A percentile compares a stretch with the other conserved stretches of the same genome.
Conservation (phyloP, 2,797 vertebrate species). For the Sebastes goodei region DNA sequence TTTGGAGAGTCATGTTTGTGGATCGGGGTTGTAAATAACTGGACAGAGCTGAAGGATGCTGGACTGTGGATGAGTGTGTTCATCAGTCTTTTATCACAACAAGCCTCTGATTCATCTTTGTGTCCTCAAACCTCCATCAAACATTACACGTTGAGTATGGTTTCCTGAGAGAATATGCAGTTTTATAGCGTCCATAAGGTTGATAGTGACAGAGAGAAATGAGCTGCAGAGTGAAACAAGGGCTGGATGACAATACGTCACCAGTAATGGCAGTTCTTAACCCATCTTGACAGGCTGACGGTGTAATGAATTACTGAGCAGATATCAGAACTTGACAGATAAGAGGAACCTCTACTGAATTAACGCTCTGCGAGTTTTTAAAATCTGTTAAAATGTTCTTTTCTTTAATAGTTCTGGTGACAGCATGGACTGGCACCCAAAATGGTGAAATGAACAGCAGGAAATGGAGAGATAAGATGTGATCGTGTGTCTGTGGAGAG, state of each 20-base stretch:
- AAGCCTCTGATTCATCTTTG: not conserved
- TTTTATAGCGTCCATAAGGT: slow-evolving; percentile 43
- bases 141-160: slow-evolving; percentile 8
- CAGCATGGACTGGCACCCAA: not conserved
- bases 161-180: slow-evolving; percentile 15
- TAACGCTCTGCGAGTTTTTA: slow-evolving; percentile 11
- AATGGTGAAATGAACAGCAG: not conserved
- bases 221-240: slow-evolving; percentile 7
- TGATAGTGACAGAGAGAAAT: slow-evolving; percentile 11
- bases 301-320: slow-evolving; percentile 49
- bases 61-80: not conserved
- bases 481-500: not conserved
- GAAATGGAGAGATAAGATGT: not conserved
- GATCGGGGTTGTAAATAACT: not conserved
- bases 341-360: slow-evolving; percentile 42
- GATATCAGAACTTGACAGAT: slow-evolving; percentile 49
- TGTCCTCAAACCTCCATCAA: slow-evolving; percentile 1
- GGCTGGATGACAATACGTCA: slow-evolving; percentile 37
- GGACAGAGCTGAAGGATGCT: not conserved
- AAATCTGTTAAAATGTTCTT: slow-evolving; percentile 4
- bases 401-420: not conserved
- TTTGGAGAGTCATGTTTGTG: not conserved
- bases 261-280: slow-evolving; percentile 20
- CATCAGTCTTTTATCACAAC: slow-evolving; percentile 24
- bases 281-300: slow-evolving; percentile 34